Evolutionary conservation across 2,113 vertebrate species (phyloP).

Genomic region (Podarcis cretensis): DNA sequence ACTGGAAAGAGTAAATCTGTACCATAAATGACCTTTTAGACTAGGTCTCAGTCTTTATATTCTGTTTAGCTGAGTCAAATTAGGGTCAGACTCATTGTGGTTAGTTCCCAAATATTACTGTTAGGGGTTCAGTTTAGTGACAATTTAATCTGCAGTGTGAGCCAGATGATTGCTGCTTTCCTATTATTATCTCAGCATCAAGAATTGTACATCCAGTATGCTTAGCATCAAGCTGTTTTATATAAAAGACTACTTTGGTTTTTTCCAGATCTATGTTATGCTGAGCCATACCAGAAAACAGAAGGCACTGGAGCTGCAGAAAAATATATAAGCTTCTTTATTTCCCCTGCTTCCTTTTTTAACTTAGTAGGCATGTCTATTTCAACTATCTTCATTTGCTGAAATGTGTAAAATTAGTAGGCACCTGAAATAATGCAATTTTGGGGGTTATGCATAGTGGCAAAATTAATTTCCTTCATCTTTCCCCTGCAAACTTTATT

Average conservation of each 20-base stretch:
- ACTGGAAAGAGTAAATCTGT: neutral
- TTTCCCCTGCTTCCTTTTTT: slow-evolving; percentile 18
- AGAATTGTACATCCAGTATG: slow-evolving; percentile 39
- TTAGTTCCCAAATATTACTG: slow-evolving; percentile 27
- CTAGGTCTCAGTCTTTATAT: slow-evolving; percentile 28
- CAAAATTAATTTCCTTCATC: slow-evolving; percentile 48
- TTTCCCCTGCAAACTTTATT: slow-evolving; percentile 61
- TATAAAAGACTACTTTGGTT: slow-evolving; percentile 11
- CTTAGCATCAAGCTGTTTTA: slow-evolving; percentile 63
- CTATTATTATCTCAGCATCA: slow-evolving; percentile 44
- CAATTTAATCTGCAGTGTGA: slow-evolving; percentile 37
- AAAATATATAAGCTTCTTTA: neutral
- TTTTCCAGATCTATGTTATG: neutral
- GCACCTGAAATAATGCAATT: slow-evolving; percentile 37
- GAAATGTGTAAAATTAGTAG: slow-evolving; percentile 27
- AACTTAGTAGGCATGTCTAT: neutral
- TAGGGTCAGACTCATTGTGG: slow-evolving; percentile 30
- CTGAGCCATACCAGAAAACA: slow-evolving; percentile 33
- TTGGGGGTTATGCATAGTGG: slow-evolving; percentile 24
- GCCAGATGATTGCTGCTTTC: slow-evolving; percentile 49
- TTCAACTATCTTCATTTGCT: neutral
- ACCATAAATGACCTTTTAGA: neutral
- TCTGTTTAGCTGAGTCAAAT: slow-evolving; percentile 45
- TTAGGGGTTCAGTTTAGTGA: slow-evolving; percentile 45
- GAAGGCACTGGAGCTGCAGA: slow-evolving; percentile 26